Base-by-base conservation (phyloP, 2,888 invertebrate species). In the Lasioglossum figueresi region DNA sequence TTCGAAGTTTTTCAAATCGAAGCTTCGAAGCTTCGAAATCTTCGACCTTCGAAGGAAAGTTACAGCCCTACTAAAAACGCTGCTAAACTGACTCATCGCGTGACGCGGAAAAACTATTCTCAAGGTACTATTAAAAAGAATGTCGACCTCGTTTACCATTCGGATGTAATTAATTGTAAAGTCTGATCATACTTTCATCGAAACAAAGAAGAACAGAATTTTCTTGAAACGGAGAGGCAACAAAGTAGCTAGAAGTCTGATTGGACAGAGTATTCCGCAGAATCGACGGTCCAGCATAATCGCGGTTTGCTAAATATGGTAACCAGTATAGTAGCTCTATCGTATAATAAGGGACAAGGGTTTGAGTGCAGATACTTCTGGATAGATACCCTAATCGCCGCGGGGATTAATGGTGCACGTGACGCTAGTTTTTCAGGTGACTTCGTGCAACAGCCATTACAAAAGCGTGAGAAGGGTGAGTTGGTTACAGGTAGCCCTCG, bases 381-480 rank as follows among this genome's bases (percentile, higher is more conserved):
- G 86, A 89, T 88, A 84, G 89, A 84, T 82, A 84, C 86, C 68
- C 86, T 86, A 88, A 86, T 87, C 85, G 74, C 83, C 77, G 16
- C 19, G 66, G 85, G 87, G 90, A 87, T 87, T 90, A 90, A 90
- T 90, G 86, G 90, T 81, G 84, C 90, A 91, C 88, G 90, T 88
- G 91, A 89, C 88, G 85, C 59, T 82, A 84, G 85, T 88, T 89
- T 90, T 90, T 91, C 84, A 85, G 80, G 82, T 79, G 85, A 90
- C 88, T 90, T 91, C 91, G 91, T 91, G 91, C 91, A 84, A 87
- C 80, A 82, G 90, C 88, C 89, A 91, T 91, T 91, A 90, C 84
- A 85, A 89, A 91, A 90, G 87, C 91, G 91, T 91, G 91, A 91
- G 90, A 90, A 89, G 90, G 91, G 91, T 86, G 91, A 90, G 89